A percentile compares a stretch with the other conserved stretches of the same genome.
phyloP scores from a whole-genome alignment of 2,113 vertebrate genomes.

The Nematolebias whitei region DNA sequence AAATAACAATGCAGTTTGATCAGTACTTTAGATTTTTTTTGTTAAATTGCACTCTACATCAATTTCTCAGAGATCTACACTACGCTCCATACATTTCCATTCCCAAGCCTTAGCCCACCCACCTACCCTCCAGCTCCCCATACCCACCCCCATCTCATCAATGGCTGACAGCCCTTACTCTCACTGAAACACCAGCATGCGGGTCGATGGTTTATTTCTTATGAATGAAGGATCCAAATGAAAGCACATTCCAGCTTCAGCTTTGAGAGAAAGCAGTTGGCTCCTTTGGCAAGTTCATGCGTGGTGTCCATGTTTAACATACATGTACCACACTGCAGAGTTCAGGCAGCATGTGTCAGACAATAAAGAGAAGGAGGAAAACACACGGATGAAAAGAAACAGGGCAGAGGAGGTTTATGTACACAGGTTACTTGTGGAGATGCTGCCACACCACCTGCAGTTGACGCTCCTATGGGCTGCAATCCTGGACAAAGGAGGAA shows the following conservation, averaged over 20 bases:
- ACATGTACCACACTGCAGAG: constrained; percentile 17
- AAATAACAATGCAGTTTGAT: not conserved
- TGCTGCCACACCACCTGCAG: constrained; percentile 34
- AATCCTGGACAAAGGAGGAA: constrained; percentile 45
- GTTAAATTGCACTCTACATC: too few species aligned
- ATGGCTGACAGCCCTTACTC: constrained; percentile 64
- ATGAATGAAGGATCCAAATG: constrained; percentile 70
- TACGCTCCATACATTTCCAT: constrained; percentile 36
- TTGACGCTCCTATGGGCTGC: constrained; percentile 20
- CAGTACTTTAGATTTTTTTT: too few species aligned
- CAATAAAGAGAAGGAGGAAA: constrained; percentile 16
- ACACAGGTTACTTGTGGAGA: constrained; percentile 23
- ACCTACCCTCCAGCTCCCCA: not conserved
- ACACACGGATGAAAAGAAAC: constrained; percentile 20
- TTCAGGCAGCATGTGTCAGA: constrained; percentile 5
- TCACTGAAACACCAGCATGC: constrained; percentile 66
- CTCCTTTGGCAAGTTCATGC: constrained; percentile 45
- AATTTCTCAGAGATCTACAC: constrained; percentile 24
- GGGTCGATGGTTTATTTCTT: constrained; percentile 73
- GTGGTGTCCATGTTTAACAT: constrained; percentile 48
- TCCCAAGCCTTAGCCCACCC: constrained; percentile 38
- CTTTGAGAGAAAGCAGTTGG: constrained; percentile 63
- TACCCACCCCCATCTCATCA: constrained; percentile 48
- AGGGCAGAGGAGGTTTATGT: constrained; percentile 32
- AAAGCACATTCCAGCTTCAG: constrained; percentile 69